These are phyloP conservation scores for Drosophila pegasa DNA, from an alignment of 2,888 invertebrate species.

Conservation along the genomic window DNA sequence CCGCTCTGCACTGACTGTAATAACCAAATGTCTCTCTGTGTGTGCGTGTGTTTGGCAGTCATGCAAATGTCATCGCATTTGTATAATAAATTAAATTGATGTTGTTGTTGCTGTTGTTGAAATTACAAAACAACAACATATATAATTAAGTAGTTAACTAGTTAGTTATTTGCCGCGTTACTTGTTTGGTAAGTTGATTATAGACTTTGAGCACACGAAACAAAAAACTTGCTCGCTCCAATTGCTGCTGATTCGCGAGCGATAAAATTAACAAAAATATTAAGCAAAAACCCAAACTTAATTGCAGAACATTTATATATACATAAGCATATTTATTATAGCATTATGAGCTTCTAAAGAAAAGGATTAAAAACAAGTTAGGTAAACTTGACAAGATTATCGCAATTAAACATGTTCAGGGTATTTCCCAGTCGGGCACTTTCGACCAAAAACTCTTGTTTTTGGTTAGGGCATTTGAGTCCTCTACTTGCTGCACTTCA, in stretches of 20 bases:
- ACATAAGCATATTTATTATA: neutral
- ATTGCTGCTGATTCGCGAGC: constrained; percentile 18
- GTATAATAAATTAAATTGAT: constrained; percentile 37
- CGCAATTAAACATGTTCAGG: no score
- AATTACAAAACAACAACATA: constrained; percentile 14
- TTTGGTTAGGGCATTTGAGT: neutral
- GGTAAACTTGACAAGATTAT: no score
- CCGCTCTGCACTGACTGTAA: constrained; percentile 14
- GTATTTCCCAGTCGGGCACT: neutral
- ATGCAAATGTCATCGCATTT: constrained; percentile 28
- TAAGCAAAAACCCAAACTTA: neutral
- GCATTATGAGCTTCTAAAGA: neutral
- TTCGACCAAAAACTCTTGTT: neutral
- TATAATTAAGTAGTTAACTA: constrained; percentile 13
- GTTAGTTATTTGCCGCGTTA: constrained; percentile 7
- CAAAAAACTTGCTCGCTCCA: constrained; percentile 22
- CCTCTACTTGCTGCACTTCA: neutral
- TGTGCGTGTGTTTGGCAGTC: neutral
- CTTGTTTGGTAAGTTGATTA: constrained; percentile 28
- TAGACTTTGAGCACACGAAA: constrained; percentile 18
- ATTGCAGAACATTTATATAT: constrained; percentile 3
- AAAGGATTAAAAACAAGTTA: neutral
- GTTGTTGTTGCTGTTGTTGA: constrained; percentile 16
- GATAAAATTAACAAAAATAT: neutral
- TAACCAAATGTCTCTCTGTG: constrained; percentile 4